phyloP scores from a whole-genome alignment of 92 coral and sea anemone species.

The Porites rus region DNA sequence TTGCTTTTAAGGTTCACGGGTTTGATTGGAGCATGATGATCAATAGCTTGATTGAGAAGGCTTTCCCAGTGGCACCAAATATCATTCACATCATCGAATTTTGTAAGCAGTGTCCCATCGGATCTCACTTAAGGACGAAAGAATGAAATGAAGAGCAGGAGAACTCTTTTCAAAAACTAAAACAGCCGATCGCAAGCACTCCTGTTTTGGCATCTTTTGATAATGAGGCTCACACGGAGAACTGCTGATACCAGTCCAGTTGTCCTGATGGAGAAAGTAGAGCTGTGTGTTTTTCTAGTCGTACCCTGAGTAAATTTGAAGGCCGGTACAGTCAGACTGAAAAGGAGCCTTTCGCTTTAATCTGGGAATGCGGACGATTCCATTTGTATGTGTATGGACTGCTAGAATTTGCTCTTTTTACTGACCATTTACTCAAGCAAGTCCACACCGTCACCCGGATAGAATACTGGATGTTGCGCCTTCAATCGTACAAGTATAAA shows the following conservation, averaged over 20 bases:
- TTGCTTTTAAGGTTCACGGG: slow-evolving; percentile 30
- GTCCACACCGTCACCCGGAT: no score
- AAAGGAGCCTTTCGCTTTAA: background rate
- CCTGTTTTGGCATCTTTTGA: background rate
- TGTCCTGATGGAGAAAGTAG: background rate
- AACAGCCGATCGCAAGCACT: background rate
- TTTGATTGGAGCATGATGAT: background rate
- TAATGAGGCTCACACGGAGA: background rate
- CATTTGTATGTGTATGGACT: no score
- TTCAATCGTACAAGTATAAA: no score
- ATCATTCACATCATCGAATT: slow-evolving; percentile 33
- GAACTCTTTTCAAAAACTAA: background rate
- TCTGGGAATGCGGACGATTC: background rate
- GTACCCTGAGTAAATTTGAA: background rate
- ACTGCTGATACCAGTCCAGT: background rate
- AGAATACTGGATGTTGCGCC: no score
- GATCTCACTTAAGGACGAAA: slow-evolving; percentile 34
- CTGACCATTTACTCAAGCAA: no score
- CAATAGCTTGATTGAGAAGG: no score
- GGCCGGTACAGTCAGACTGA: background rate
- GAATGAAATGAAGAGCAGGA: slow-evolving; percentile 15
- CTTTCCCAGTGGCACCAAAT: background rate
- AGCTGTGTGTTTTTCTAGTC: background rate
- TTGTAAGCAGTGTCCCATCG: slow-evolving; percentile 52
- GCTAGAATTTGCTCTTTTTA: no score